These are phyloP conservation scores for Trichonephila clavata DNA, from an alignment of 1,140 invertebrate genomes.

Conservation along the genomic window DNA sequence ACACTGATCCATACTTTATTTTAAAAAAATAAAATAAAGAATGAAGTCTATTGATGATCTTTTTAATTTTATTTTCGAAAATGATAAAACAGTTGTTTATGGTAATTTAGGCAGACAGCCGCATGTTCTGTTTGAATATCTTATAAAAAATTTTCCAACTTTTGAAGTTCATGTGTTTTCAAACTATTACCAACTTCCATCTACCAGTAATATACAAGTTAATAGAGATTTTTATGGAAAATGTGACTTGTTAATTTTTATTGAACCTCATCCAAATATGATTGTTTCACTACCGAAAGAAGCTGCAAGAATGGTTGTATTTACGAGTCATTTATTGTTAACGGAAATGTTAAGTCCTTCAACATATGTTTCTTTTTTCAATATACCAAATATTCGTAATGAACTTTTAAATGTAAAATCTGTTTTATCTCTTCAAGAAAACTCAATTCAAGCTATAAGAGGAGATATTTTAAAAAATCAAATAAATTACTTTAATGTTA, in stretches of 20 bases:
- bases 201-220: not conserved
- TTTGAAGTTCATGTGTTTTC: slow-evolving; percentile 19
- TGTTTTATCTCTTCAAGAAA: slow-evolving; percentile 7
- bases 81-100: slow-evolving; percentile 41
- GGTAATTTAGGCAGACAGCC: slow-evolving; percentile 30
- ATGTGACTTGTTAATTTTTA: slow-evolving; percentile 1
- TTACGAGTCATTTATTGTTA: slow-evolving; percentile 39
- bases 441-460: not conserved
- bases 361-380: not conserved
- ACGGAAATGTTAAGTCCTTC: not conserved
- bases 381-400: not conserved
- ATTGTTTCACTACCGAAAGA: not conserved
- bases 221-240: not conserved
- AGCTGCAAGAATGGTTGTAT: not conserved
- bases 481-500: slow-evolving; percentile 26
- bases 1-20: slow-evolving; percentile 1
- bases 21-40: slow-evolving; percentile 27
- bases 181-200: slow-evolving; percentile 7
- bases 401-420: slow-evolving; percentile 30
- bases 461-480: slow-evolving; percentile 37
- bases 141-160: slow-evolving; percentile 33
- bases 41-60: slow-evolving; percentile 22
- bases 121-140: not conserved
- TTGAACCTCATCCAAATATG: slow-evolving; percentile 3
- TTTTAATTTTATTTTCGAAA: slow-evolving; percentile 4